phyloP scores from a whole-genome alignment of 1,140 invertebrate species.

The Diorhabda carinulata region DNA sequence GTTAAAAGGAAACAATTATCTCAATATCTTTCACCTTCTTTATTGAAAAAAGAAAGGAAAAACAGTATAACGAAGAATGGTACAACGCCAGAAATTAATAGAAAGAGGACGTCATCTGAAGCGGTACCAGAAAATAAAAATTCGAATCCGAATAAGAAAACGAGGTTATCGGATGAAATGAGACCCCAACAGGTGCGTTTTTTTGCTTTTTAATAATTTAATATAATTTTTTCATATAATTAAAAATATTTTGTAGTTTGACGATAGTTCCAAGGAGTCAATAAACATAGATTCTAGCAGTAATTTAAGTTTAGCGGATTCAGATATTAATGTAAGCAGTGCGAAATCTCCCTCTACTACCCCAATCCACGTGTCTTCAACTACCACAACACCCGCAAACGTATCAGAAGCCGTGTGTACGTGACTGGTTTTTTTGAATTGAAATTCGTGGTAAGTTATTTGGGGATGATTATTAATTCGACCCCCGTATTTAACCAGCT shows the following conservation, averaged over 20 bases:
- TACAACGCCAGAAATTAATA: slow-evolving; percentile 8
- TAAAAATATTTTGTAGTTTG: slow-evolving; percentile 32
- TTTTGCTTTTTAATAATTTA: background rate
- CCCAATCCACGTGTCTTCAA: slow-evolving; percentile 8
- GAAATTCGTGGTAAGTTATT: background rate
- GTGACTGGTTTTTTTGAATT: slow-evolving; percentile 21
- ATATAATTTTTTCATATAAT: background rate
- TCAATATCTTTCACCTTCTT: slow-evolving; percentile 67
- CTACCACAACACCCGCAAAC: slow-evolving; percentile 6
- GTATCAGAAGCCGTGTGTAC: slow-evolving; percentile 32
- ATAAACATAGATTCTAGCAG: slow-evolving; percentile 44
- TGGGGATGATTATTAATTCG: no score
- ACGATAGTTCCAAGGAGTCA: slow-evolving; percentile 46
- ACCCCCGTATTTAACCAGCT: no score
- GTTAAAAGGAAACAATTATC: slow-evolving; percentile 66
- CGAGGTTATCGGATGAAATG: slow-evolving; percentile 39
- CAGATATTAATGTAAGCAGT: slow-evolving; percentile 18
- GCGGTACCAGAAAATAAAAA: slow-evolving; percentile 20
- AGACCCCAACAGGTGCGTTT: slow-evolving; percentile 29
- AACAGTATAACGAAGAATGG: slow-evolving; percentile 43
- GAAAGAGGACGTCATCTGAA: slow-evolving; percentile 43
- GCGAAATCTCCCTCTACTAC: slow-evolving; percentile 1
- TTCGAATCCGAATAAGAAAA: slow-evolving; percentile 35
- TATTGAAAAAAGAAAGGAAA: slow-evolving; percentile 68
- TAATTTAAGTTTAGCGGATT: slow-evolving; percentile 37